Evolutionary conservation across 1,140 invertebrate species (phyloP).

Genomic region (Ceratina australensis): DNA sequence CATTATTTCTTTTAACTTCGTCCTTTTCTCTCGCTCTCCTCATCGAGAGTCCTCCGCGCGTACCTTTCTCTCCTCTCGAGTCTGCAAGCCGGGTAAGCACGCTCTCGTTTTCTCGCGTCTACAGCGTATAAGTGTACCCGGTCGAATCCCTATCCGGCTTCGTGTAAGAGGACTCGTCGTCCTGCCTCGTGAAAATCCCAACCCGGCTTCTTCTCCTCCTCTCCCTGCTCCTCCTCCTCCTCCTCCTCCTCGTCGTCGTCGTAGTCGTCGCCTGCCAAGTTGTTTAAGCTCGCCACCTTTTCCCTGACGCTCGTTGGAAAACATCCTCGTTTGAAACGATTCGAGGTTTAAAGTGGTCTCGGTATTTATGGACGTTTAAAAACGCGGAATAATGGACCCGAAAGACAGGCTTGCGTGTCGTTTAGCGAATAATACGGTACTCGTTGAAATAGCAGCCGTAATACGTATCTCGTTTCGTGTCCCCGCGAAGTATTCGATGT

Average conservation of each 20-base stretch:
- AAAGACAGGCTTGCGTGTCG: background rate
- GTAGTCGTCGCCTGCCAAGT: conserved; percentile 8
- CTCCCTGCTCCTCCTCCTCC: too few relatives aligned
- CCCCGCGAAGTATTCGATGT: background rate
- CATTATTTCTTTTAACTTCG: conserved; percentile 23
- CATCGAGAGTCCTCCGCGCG: conserved; percentile 5
- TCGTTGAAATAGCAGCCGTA: background rate
- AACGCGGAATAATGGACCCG: conserved; percentile 3
- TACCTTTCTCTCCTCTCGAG: conserved; percentile 26
- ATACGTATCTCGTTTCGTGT: background rate
- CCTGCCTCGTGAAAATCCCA: conserved; percentile 56
- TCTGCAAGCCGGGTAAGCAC: conserved; percentile 48
- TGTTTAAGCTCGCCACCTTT: conserved; percentile 25
- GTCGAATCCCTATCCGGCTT: conserved; percentile 49
- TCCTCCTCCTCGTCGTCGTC: background rate
- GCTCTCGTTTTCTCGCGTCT: conserved; percentile 57
- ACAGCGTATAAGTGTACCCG: conserved; percentile 33
- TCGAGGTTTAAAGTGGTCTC: conserved; percentile 24
- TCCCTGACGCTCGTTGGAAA: conserved; percentile 11
- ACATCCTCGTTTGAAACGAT: conserved; percentile 13
- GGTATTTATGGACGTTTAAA: conserved; percentile 27
- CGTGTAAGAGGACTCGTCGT: conserved; percentile 60
- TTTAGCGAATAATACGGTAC: background rate
- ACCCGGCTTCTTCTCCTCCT: too few relatives aligned
- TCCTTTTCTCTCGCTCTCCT: conserved; percentile 11